A percentile compares a stretch with the other conserved stretches of the same genome.
Evolutionary conservation across 2,113 vertebrate species (phyloP).

Genomic region (Cettia cetti): DNA sequence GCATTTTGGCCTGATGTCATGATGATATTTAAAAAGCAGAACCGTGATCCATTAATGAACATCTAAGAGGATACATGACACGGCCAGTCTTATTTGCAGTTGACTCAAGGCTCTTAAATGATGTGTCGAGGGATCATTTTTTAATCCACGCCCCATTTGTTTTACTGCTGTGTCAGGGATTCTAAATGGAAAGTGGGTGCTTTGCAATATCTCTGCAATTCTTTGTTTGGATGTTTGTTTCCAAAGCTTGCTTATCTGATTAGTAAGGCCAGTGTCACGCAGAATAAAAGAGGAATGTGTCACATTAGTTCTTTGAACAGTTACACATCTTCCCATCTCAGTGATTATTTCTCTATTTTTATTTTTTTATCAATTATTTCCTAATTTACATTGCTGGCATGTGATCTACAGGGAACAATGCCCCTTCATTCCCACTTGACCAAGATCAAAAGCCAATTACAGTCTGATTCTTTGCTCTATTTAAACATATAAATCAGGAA

Average conservation of each 20-base stretch:
- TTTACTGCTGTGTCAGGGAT: slow-evolving; percentile 15
- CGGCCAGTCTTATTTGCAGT: background rate
- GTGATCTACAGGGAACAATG: background rate
- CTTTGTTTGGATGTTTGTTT: slow-evolving; percentile 36
- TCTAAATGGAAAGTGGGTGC: background rate
- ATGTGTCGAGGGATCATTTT: background rate
- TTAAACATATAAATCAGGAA: background rate
- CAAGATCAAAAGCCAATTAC: background rate
- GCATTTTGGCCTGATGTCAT: background rate
- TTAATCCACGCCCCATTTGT: background rate
- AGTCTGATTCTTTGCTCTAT: background rate
- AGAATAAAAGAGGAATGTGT: background rate
- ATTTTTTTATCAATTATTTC: background rate
- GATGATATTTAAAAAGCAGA: background rate
- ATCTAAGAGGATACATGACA: background rate
- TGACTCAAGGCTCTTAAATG: background rate
- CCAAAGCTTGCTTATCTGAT: background rate
- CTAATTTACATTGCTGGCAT: background rate
- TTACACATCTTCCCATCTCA: background rate
- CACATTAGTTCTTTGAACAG: background rate
- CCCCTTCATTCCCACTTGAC: background rate
- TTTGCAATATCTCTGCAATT: background rate
- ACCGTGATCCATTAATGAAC: background rate
- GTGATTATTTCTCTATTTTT: background rate
- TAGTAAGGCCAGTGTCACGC: background rate